These are phyloP conservation scores for Hippopotamyrus pictus DNA, from an alignment of 2,797 vertebrate species.

Conservation along the genomic window DNA sequence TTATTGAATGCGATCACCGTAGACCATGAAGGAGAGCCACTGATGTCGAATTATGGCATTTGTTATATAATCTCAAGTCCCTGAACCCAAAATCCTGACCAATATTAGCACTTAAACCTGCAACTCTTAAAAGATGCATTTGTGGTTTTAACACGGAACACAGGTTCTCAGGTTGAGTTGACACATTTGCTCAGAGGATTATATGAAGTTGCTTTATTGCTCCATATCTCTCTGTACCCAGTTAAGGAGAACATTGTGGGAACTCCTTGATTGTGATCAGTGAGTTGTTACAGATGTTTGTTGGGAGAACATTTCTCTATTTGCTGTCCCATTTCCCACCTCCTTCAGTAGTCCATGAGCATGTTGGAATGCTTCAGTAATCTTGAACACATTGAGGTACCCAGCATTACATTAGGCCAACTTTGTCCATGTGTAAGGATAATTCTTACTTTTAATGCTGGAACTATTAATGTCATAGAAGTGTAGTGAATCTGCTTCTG, in stretches of 20 bases:
- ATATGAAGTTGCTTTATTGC: not conserved
- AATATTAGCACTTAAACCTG: not conserved
- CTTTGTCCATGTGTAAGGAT: not conserved
- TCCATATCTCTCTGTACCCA: not conserved
- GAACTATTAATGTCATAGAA: not conserved
- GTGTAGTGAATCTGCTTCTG: not conserved
- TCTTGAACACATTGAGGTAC: conserved; percentile 43
- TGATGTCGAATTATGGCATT: not conserved
- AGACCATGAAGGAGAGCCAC: not conserved
- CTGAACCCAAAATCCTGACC: not conserved
- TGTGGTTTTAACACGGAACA: not conserved
- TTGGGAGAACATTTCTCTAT: no score
- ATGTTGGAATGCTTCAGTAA: conserved; percentile 54
- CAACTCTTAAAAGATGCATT: not conserved
- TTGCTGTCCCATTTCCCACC: conserved; percentile 30
- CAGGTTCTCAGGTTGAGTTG: not conserved
- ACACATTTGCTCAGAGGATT: not conserved
- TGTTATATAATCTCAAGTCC: not conserved
- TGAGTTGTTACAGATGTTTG: no score
- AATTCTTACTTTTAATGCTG: not conserved
- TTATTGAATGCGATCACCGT: not conserved
- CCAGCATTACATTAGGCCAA: conserved; percentile 3
- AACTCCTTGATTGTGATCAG: not conserved
- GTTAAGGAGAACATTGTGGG: not conserved
- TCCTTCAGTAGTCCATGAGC: conserved; percentile 22